Percentiles rank a stretch among this genome's conserved stretches.
Conservation (phyloP, 2,888 invertebrate genomes). For the Standfussiana lucernea region DNA sequence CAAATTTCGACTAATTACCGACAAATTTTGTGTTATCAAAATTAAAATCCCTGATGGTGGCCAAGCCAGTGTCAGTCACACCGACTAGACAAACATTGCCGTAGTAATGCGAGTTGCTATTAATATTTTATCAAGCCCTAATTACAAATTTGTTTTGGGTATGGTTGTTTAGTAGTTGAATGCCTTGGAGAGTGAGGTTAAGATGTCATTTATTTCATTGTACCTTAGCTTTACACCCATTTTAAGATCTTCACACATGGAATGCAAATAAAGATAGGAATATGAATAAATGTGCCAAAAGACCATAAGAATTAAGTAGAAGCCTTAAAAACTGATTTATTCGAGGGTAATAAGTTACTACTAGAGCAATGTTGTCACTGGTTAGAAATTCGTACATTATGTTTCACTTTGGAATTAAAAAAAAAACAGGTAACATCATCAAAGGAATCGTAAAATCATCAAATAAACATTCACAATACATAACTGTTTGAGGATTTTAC, state of each 20-base stretch:
- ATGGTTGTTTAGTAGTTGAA: conserved; percentile 20
- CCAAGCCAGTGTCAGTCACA: too few relatives aligned
- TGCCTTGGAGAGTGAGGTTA: not conserved
- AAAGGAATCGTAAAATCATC: not conserved
- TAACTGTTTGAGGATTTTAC: not conserved
- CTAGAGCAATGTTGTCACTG: too few relatives aligned
- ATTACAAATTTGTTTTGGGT: not conserved
- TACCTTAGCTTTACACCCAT: too few relatives aligned
- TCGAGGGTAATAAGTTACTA: not conserved
- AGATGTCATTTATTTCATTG: not conserved
- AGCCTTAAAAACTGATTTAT: not conserved
- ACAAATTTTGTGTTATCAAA: too few relatives aligned
- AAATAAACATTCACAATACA: not conserved
- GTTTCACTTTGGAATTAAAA: not conserved
- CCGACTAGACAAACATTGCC: conserved; percentile 19
- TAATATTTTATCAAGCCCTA: conserved; percentile 57
- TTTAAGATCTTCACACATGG: too few relatives aligned
- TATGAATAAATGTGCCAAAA: too few relatives aligned
- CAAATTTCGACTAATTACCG: too few relatives aligned
- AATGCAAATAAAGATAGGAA: too few relatives aligned
- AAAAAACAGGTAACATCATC: not conserved
- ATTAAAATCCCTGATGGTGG: too few relatives aligned
- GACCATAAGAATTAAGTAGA: too few relatives aligned
- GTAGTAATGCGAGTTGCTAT: conserved; percentile 43
- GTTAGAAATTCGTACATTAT: not conserved